A percentile compares a stretch with the other conserved stretches of the same genome.
phyloP scores from a whole-genome alignment of 2,888 invertebrate species.

The Blastobasis adustella region DNA sequence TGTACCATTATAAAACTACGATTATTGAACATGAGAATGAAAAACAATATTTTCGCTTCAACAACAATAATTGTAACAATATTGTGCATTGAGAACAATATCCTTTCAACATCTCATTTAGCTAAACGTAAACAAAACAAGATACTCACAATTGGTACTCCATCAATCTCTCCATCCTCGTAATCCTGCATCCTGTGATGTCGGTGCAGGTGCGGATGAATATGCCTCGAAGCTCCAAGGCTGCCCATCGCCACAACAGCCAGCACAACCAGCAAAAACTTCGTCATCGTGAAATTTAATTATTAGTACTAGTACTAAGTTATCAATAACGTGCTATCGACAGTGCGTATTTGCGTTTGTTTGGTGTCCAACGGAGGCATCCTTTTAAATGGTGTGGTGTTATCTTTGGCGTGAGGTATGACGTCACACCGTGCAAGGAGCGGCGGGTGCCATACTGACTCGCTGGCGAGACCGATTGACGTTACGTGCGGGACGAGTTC shows the following conservation, averaged over 20 bases:
- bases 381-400: conserved; percentile 37
- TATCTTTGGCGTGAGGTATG: conserved; percentile 25
- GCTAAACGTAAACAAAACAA: not conserved
- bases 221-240: conserved; percentile 30
- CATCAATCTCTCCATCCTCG: conserved; percentile 19
- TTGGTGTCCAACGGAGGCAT: conserved; percentile 20
- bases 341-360: conserved; percentile 16
- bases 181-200: too few species aligned
- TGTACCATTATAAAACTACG: too few species aligned
- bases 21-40: too few species aligned
- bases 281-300: conserved; percentile 18
- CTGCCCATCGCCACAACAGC: conserved; percentile 16
- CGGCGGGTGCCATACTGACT: conserved; percentile 25
- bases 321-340: not conserved
- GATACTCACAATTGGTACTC: conserved; percentile 34
- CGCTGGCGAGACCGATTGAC: conserved; percentile 14
- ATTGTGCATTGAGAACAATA: too few species aligned
- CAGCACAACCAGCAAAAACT: conserved; percentile 17
- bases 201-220: conserved; percentile 24
- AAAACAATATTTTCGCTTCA: too few species aligned
- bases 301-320: not conserved
- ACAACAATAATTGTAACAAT: too few species aligned
- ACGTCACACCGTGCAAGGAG: conserved; percentile 24
- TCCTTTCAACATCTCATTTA: not conserved
- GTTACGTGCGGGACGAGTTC: not conserved